Percentiles rank a stretch among this genome's conserved stretches.
These are phyloP conservation scores for Macrocentrus cingulum DNA, from an alignment of 1,140 invertebrate genomes.

Conservation along the genomic window DNA sequence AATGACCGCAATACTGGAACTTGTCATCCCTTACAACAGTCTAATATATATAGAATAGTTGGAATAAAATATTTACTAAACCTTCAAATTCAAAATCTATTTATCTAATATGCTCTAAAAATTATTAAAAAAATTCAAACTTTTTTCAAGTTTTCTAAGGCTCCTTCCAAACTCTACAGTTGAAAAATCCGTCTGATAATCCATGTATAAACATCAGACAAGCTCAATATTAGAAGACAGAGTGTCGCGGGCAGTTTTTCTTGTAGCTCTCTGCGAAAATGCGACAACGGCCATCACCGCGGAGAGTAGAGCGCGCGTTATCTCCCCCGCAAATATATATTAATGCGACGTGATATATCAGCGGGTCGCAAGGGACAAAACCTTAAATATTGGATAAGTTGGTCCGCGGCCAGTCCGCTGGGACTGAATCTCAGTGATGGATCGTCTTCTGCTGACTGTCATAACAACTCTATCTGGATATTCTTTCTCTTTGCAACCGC, in stretches of 20 bases:
- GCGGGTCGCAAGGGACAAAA: conserved; percentile 56
- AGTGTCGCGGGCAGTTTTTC: conserved; percentile 6
- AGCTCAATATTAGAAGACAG: too few relatives aligned
- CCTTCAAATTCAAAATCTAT: too few relatives aligned
- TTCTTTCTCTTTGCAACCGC: conserved; percentile 30
- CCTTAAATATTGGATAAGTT: conserved; percentile 62
- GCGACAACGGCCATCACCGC: conserved; percentile 13
- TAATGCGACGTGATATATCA: conserved; percentile 60
- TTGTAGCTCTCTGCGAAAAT: background rate
- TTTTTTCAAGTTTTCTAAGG: too few relatives aligned
- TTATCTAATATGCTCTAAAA: too few relatives aligned
- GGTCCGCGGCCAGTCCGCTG: conserved; percentile 46
- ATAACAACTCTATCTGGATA: conserved; percentile 51
- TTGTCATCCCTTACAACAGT: too few relatives aligned
- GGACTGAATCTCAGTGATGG: conserved; percentile 58
- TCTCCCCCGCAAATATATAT: conserved; percentile 61
- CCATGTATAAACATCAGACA: too few relatives aligned
- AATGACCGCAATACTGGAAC: too few relatives aligned
- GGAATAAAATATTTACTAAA: too few relatives aligned
- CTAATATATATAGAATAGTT: too few relatives aligned
- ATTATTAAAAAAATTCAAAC: too few relatives aligned
- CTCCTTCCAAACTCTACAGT: too few relatives aligned
- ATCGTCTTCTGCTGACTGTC: conserved; percentile 57
- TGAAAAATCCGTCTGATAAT: too few relatives aligned
- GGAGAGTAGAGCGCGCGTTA: conserved; percentile 42